phyloP scores from a whole-genome alignment of 2,888 invertebrate species.

The Ochropacha duplaris region DNA sequence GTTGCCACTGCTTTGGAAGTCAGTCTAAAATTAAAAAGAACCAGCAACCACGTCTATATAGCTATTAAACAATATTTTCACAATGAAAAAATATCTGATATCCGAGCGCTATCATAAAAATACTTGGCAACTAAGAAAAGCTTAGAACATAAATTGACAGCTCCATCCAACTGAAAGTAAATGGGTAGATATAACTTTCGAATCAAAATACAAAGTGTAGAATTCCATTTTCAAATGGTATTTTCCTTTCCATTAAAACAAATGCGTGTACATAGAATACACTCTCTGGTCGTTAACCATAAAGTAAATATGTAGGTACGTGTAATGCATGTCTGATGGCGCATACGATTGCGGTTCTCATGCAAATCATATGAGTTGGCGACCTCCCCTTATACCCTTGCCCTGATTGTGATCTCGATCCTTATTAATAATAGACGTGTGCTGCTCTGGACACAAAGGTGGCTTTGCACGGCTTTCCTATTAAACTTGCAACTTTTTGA shows the following conservation, averaged over 20 bases:
- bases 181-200: too few relatives aligned
- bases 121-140: too few relatives aligned
- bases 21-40: too few relatives aligned
- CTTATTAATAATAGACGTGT: neutral
- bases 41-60: too few relatives aligned
- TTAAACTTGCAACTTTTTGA: neutral
- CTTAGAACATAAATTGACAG: too few relatives aligned
- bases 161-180: too few relatives aligned
- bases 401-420: neutral
- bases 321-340: neutral
- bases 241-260: neutral
- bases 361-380: neutral
- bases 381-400: neutral
- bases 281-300: neutral
- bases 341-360: neutral
- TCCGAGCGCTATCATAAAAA: too few relatives aligned
- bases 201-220: too few relatives aligned
- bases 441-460: neutral
- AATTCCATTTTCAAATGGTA: neutral
- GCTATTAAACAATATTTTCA: too few relatives aligned
- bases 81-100: too few relatives aligned
- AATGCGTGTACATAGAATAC: neutral
- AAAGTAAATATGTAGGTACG: neutral
- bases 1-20: too few relatives aligned
- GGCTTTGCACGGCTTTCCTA: neutral